phyloP scores from a whole-genome alignment of 2,888 invertebrate species.

The Cryptops parisi region DNA sequence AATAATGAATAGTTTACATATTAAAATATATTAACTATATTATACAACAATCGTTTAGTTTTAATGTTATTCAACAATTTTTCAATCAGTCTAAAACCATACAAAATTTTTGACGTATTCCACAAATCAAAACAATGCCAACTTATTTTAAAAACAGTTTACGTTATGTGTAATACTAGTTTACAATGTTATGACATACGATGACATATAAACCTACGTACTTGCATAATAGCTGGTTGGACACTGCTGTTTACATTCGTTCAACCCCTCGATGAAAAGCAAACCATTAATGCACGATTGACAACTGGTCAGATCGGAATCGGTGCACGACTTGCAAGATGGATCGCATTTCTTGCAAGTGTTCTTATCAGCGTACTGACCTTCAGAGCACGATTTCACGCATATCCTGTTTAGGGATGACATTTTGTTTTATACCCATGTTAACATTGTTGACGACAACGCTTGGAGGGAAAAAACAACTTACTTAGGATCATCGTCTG shows the following conservation, averaged over 20 bases:
- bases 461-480: background rate
- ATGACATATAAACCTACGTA: constrained; percentile 32
- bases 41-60: no score
- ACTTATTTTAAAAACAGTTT: background rate
- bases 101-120: no score
- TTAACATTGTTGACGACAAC: background rate
- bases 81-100: no score
- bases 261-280: constrained; percentile 65
- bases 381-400: constrained; percentile 67
- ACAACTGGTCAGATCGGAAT: constrained; percentile 73
- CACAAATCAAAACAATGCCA: background rate
- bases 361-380: constrained; percentile 74
- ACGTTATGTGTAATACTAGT: background rate
- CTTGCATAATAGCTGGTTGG: constrained; percentile 80
- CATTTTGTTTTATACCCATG: constrained; percentile 1
- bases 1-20: no score
- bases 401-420: constrained; percentile 47
- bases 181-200: background rate
- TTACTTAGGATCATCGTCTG: constrained; percentile 15
- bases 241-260: constrained; percentile 73
- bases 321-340: constrained; percentile 76
- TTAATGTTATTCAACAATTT: no score
- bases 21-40: no score
- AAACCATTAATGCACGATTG: constrained; percentile 60
- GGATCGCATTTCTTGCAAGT: constrained; percentile 78